Evolutionary conservation across 2,888 invertebrate species (phyloP).

Genomic region (Synergus japonicus): DNA sequence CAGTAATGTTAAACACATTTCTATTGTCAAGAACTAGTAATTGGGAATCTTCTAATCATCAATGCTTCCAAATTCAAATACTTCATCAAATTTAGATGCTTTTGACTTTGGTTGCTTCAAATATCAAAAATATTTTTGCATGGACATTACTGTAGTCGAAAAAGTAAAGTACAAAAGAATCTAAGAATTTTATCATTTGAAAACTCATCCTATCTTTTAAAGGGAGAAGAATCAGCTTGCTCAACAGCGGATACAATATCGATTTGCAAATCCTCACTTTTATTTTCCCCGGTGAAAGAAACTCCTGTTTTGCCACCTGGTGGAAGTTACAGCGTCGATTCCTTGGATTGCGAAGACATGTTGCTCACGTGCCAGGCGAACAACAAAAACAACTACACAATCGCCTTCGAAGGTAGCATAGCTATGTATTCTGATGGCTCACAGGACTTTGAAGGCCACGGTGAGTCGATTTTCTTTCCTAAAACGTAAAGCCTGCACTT

Average conservation of each 20-base stretch:
- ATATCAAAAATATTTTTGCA: background rate
- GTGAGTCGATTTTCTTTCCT: slow-evolving; percentile 54
- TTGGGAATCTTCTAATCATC: too few relatives aligned
- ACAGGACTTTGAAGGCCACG: slow-evolving; percentile 75
- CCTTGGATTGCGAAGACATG: slow-evolving; percentile 93
- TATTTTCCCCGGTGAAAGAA: slow-evolving; percentile 94
- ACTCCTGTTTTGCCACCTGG: slow-evolving; percentile 83
- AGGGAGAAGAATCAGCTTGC: slow-evolving; percentile 87
- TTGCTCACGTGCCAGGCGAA: slow-evolving; percentile 92
- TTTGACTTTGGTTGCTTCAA: background rate
- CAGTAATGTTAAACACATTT: background rate
- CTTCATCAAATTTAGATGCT: background rate
- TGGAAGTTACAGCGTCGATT: slow-evolving; percentile 92
- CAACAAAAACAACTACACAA: slow-evolving; percentile 96
- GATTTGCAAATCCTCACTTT: slow-evolving; percentile 93
- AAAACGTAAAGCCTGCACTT: slow-evolving; percentile 1
- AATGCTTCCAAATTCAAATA: background rate
- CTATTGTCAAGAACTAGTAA: background rate
- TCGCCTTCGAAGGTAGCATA: slow-evolving; percentile 94
- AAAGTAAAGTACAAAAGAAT: background rate
- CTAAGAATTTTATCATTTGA: background rate
- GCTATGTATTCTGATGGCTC: slow-evolving; percentile 89
- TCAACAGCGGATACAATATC: slow-evolving; percentile 88
- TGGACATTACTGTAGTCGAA: background rate
- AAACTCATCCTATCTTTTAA: slow-evolving; percentile 49